A percentile compares a stretch with the other conserved stretches of the same genome.
These are phyloP conservation scores for Perca flavescens DNA, from an alignment of 2,113 vertebrate species.

Conservation along the genomic window DNA sequence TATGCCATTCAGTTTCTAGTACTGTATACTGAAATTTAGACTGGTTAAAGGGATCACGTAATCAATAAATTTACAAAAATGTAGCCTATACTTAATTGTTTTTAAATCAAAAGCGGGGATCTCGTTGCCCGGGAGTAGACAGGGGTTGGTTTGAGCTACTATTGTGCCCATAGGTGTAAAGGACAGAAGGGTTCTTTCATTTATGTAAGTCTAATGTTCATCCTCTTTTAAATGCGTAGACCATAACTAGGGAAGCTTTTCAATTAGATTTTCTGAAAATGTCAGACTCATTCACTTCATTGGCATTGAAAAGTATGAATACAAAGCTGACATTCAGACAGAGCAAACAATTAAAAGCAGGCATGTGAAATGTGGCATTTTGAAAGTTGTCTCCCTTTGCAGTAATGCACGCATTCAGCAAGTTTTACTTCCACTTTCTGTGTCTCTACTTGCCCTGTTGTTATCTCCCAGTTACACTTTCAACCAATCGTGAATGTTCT, in stretches of 20 bases:
- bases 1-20: background rate
- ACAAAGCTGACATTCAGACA: slow-evolving; percentile 1
- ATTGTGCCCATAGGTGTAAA: background rate
- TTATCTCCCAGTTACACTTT: slow-evolving; percentile 38
- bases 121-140: background rate
- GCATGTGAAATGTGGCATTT: slow-evolving; percentile 21
- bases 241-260: background rate
- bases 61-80: slow-evolving; percentile 16
- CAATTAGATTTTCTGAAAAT: slow-evolving; percentile 6
- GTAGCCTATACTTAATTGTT: background rate
- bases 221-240: background rate
- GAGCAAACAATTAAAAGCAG: background rate
- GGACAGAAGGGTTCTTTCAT: background rate
- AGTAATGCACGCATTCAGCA: slow-evolving; percentile 2
- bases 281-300: slow-evolving; percentile 8
- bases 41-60: slow-evolving; percentile 57
- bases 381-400: slow-evolving; percentile 5
- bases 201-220: background rate
- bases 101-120: background rate
- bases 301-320: slow-evolving; percentile 3
- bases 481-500: slow-evolving; percentile 11
- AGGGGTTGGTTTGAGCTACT: background rate
- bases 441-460: slow-evolving; percentile 32
- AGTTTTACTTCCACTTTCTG: slow-evolving; percentile 23
- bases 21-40: slow-evolving; percentile 18